Evolutionary conservation across 64 coral and sea anemone genomes (phyloP), one percentile per base, ranked within the genome.

Genomic region (Pachyseris speciosa): DNA sequence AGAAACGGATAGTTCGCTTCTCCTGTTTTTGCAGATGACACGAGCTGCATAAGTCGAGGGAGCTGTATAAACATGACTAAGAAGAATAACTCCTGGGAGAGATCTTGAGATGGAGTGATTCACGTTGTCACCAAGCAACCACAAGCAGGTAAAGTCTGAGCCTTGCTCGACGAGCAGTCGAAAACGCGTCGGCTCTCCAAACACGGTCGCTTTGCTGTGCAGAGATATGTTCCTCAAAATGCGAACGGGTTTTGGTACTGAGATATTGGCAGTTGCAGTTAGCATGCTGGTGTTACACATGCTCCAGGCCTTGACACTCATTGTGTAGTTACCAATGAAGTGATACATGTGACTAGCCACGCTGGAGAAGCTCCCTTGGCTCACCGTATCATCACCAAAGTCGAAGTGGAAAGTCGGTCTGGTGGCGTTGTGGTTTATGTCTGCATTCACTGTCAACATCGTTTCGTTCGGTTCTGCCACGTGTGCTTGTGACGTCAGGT

Each of bases 381-480:
- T 65, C 7, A 15, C 40, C 0, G 33, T 75, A 2, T 86, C 86
- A 67, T 94, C 86, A 5, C 92, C 86, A 45, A 89, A 94, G 70
- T 94, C 43, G 17, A 89, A 94, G 12, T 42, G 45, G 64, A 84
- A 94, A 25, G 22, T 26, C 39, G 52, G 58, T 20, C 89, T 73
- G 2, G 42, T 66, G 17, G 57, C 41, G 25, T 72, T 80, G 6
- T 75, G 17, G 19, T 74, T 78, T 16, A 55, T 68, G 25, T 43
- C 74, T 75, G 76, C 92, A 36, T 43, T 67, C 30, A 76, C 67
- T 27, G 37, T 49, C 2, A 49, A 45, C 32, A 75, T 20, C 40
- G 92, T 89, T 28, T 83, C 73, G 63, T 94, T 94, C 37, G 88
- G 69, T 33, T 94, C 86, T 12, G 41, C 50, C 2, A 68, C 29